Evolutionary conservation across 2,888 invertebrate species (phyloP).

Genomic region (Horisme vitalbata): DNA sequence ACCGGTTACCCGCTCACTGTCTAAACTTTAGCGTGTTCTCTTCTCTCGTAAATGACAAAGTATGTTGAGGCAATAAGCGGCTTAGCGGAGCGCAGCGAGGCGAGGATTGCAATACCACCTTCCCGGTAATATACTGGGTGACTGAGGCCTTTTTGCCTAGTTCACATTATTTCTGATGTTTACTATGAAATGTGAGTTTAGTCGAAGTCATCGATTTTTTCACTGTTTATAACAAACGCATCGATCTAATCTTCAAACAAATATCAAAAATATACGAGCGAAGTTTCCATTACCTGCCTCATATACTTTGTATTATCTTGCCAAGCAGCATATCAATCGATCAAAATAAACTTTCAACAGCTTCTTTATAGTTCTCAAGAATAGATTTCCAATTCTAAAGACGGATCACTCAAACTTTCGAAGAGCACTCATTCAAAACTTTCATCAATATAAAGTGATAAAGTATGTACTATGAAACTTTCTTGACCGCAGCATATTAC

Average conservation of each 20-base stretch:
- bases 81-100: constrained; percentile 43
- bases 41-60: constrained; percentile 44
- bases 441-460: constrained; percentile 19
- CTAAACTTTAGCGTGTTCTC: constrained; percentile 20
- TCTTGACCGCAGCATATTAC: constrained; percentile 21
- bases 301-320: neutral
- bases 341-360: constrained; percentile 16
- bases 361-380: constrained; percentile 7
- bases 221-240: too few relatives aligned
- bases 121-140: constrained; percentile 11
- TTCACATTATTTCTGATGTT: constrained; percentile 5
- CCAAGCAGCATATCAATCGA: neutral
- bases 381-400: constrained; percentile 9
- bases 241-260: too few relatives aligned
- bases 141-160: constrained; percentile 5
- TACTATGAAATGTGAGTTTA: too few relatives aligned
- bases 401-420: constrained; percentile 17
- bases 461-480: constrained; percentile 24
- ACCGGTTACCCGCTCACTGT: constrained; percentile 1
- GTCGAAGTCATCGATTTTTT: too few relatives aligned
- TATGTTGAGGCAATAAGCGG: constrained; percentile 46
- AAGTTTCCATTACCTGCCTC: too few relatives aligned
- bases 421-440: constrained; percentile 18
- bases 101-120: constrained; percentile 31
- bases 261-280: too few relatives aligned